Conservation (phyloP, 2,888 invertebrate species). For the Carcina quercana region DNA sequence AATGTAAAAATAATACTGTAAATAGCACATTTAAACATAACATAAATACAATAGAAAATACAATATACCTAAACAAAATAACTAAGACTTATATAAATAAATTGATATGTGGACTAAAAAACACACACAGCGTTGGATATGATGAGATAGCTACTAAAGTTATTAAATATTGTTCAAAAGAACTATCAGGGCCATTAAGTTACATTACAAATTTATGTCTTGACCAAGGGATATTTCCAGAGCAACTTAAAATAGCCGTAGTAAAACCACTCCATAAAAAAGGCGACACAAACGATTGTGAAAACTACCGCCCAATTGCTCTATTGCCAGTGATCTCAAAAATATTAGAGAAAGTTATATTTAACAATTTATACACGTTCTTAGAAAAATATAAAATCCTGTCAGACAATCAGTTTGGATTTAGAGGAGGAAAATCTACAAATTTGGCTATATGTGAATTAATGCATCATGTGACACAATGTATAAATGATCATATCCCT, state of each 20-base stretch:
- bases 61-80: not conserved
- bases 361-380: too few relatives aligned
- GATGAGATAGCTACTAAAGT: constrained; percentile 1
- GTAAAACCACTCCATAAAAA: not conserved
- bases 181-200: not conserved
- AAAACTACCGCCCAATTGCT: constrained; percentile 1
- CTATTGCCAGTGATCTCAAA: not conserved
- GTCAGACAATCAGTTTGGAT: too few relatives aligned
- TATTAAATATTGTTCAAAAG: not conserved
- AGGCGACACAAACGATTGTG: not conserved
- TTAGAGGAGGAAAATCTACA: too few relatives aligned
- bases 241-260: not conserved
- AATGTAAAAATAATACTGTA: not conserved
- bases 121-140: not conserved
- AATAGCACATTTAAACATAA: not conserved
- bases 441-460: too few relatives aligned
- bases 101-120: not conserved
- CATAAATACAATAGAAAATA: not conserved
- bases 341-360: not conserved
- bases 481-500: too few relatives aligned
- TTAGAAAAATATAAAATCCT: not conserved
- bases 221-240: not conserved
- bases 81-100: not conserved
- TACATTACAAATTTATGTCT: not conserved
- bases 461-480: too few relatives aligned